A percentile compares a stretch with the other conserved stretches of the same genome.
Conservation (phyloP, 1,140 invertebrate species). For the Tribolium castaneum region DNA sequence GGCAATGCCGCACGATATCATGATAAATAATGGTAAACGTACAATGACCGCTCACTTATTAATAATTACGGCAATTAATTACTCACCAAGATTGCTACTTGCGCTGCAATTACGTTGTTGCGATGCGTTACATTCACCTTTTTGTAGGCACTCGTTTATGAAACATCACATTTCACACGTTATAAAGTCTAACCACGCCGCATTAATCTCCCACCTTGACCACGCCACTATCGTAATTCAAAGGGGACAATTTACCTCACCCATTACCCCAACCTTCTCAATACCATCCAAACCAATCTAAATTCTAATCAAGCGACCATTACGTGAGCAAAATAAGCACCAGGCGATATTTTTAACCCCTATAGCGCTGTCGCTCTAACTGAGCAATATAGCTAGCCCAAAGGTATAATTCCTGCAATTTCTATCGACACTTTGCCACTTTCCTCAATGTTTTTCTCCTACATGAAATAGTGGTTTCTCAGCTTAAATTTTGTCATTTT, state of each 20-base stretch:
- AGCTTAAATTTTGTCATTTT: too few species aligned
- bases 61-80: conserved; percentile 40
- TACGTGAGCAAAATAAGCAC: background rate
- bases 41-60: conserved; percentile 32
- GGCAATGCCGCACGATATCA: background rate
- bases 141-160: conserved; percentile 28
- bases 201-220: conserved; percentile 34
- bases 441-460: too few species aligned
- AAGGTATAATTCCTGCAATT: too few species aligned
- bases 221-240: conserved; percentile 18
- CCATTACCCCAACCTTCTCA: background rate
- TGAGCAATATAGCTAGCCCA: too few species aligned
- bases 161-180: conserved; percentile 35
- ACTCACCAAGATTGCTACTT: conserved; percentile 37
- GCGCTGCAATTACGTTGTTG: conserved; percentile 34
- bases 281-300: background rate
- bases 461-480: too few species aligned
- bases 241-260: conserved; percentile 22
- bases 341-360: background rate
- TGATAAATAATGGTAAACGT: conserved; percentile 29
- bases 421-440: too few species aligned
- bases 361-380: background rate
- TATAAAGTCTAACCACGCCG: conserved; percentile 24
- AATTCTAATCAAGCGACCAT: background rate
- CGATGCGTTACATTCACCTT: conserved; percentile 34